Evolutionary conservation across 2,113 vertebrate genomes (phyloP), one percentile per base, ranked within the genome.

Genomic region (Dasyornis broadbenti): DNA sequence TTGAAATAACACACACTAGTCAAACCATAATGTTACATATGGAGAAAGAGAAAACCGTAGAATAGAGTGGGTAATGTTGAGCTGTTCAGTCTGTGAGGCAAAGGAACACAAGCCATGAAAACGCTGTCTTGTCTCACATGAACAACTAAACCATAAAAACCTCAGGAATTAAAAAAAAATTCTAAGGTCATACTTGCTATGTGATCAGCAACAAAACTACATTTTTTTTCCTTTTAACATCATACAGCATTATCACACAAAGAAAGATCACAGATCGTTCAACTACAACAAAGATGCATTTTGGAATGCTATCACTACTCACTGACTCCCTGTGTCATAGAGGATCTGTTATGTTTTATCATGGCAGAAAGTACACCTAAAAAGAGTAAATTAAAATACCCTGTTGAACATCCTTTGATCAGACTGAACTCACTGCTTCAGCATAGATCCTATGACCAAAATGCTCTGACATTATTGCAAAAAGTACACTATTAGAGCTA

Each of bases 41-140:
- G 21, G 6, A 13, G 37, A 89, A 82, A 84, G n/a, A 82, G 85
- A 86, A 24, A 69, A 49, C 17, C 52, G 18, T 3, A 61, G 37
- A 85, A 76, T 35, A 50, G 11, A 65, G 30, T 0, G 0, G 18
- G 22, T 56, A 69, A 33, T 37, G 40, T 4, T 30, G 16, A 1
- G 1, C 56, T 45, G 35, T n/a, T 82, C 42, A 66, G 56, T 7
- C 52, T 26, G 10, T 2, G 53, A 3, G 33, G 31, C 42, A 92
- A 72, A 92, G 45, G 33, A 94, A 84, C 15, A 60, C 12, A 44
- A 49, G 26, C 13, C 19, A 42, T 35, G 50, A 92, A 77, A 86
- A 87, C 2, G 6, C 13, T 17, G 70, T 18, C 26, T 86, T 27
- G 76, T 71, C n/a, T 61, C 47, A 90, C 3, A 35, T 5, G 14